Conservation (phyloP, 1,140 invertebrate genomes). For the Bombus confusus region DNA sequence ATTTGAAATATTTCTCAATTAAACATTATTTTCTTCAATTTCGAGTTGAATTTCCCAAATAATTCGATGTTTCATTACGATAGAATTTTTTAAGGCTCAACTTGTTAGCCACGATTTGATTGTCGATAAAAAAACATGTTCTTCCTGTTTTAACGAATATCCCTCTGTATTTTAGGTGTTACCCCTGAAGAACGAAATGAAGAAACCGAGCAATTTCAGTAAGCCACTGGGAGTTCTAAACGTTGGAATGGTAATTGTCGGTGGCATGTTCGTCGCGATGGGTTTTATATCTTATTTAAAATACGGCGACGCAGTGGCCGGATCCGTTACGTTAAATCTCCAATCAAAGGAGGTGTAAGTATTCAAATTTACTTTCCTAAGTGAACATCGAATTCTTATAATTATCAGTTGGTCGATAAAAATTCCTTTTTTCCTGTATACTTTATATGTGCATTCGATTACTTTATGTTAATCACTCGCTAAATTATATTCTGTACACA, state of each 20-base stretch:
- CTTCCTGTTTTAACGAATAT: not conserved
- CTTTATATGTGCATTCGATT: too few relatives aligned
- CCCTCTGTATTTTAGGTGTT: constrained; percentile 85
- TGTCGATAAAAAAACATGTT: not conserved
- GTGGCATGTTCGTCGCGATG: constrained; percentile 88
- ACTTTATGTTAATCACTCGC: constrained; percentile 22
- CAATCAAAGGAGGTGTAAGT: constrained; percentile 84
- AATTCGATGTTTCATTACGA: too few relatives aligned
- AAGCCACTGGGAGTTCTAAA: constrained; percentile 91
- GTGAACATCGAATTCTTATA: not conserved
- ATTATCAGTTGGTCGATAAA: not conserved
- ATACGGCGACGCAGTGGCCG: constrained; percentile 87
- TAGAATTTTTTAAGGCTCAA: not conserved
- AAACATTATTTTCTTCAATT: too few relatives aligned
- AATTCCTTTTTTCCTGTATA: not conserved
- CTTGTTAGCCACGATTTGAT: not conserved
- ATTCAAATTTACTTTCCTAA: not conserved
- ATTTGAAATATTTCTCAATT: too few relatives aligned
- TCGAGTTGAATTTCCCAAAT: too few relatives aligned
- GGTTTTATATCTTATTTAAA: constrained; percentile 94
- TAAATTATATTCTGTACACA: not conserved
- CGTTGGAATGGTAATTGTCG: constrained; percentile 91
- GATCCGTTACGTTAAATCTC: constrained; percentile 90
- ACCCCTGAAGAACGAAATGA: constrained; percentile 95
- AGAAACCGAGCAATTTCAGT: constrained; percentile 89